Evolutionary conservation across 2,797 vertebrate species (phyloP).

Genomic region (Tenualosa thibaudeaui): DNA sequence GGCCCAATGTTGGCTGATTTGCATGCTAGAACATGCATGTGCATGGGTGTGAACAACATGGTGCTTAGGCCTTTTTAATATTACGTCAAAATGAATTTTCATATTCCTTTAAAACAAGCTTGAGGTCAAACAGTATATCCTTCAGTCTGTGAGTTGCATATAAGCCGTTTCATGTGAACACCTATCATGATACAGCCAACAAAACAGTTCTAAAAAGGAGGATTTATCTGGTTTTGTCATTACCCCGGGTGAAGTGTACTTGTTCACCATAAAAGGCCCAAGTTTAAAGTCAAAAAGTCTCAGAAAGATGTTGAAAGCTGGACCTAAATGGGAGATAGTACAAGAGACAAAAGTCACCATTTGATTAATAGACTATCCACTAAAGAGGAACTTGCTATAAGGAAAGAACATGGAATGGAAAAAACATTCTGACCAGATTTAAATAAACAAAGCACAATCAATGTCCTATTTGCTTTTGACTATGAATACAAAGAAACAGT

Average conservation of each 20-base stretch:
- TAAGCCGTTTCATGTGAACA: neutral
- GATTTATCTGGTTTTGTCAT: neutral
- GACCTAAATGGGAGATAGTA: conserved; percentile 58
- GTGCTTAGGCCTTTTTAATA: too few relatives aligned
- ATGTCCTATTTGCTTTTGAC: neutral
- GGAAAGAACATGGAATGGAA: too few relatives aligned
- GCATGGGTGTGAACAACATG: too few relatives aligned
- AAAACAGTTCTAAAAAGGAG: neutral
- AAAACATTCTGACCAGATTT: neutral
- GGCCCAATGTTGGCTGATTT: too few relatives aligned
- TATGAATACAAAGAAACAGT: neutral
- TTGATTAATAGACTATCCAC: neutral
- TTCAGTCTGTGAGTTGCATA: neutral
- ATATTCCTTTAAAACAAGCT: too few relatives aligned
- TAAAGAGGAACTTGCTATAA: neutral
- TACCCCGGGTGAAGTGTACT: conserved; percentile 80
- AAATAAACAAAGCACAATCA: neutral
- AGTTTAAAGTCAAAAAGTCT: conserved; percentile 81
- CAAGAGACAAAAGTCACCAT: neutral
- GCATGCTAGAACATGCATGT: too few relatives aligned
- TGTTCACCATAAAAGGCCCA: conserved; percentile 83
- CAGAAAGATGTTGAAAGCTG: conserved; percentile 84
- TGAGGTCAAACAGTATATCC: too few relatives aligned
- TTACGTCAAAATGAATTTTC: too few relatives aligned
- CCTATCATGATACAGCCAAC: neutral